Conservation (phyloP, 37 sponge, comb jelly and placozoan genomes). For the Chondrilla cf. caribensis region DNA sequence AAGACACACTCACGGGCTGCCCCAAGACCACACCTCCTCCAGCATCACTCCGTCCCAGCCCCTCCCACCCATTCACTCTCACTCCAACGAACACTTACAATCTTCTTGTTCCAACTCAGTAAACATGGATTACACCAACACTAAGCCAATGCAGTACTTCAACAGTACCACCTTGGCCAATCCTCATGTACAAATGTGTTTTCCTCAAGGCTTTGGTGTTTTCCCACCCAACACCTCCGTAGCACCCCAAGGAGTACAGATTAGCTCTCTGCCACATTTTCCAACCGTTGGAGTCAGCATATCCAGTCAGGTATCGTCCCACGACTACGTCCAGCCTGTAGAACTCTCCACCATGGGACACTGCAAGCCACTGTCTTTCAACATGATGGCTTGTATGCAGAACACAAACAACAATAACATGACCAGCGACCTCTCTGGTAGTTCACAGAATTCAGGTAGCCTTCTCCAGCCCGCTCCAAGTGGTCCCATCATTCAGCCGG, state of each 20-base stretch:
- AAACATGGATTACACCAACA: not conserved
- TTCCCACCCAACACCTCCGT: not conserved
- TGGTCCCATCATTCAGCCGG: not conserved
- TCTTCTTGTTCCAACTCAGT: not conserved
- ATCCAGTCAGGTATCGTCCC: conserved; percentile 35
- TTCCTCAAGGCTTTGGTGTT: conserved; percentile 2
- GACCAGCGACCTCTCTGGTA: not conserved
- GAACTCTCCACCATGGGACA: not conserved
- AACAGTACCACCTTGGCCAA: not conserved
- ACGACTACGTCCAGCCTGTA: not conserved
- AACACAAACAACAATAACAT: conserved; percentile 26
- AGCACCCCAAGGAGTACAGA: not conserved
- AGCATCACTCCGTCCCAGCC: not conserved
- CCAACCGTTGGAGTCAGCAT: conserved; percentile 20
- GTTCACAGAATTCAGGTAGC: not conserved
- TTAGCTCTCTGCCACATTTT: not conserved
- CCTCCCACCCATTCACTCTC: too few species aligned
- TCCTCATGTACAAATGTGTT: not conserved
- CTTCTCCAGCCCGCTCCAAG: not conserved
- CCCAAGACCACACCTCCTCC: not conserved
- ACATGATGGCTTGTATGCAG: conserved; percentile 15
- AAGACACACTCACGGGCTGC: not conserved
- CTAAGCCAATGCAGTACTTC: not conserved
- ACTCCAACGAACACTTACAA: not conserved
- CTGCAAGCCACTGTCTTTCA: not conserved